A percentile compares a stretch with the other conserved stretches of the same genome.
Evolutionary conservation across 2,113 vertebrate species (phyloP).

Genomic region (Nyctereutes procyonoides): DNA sequence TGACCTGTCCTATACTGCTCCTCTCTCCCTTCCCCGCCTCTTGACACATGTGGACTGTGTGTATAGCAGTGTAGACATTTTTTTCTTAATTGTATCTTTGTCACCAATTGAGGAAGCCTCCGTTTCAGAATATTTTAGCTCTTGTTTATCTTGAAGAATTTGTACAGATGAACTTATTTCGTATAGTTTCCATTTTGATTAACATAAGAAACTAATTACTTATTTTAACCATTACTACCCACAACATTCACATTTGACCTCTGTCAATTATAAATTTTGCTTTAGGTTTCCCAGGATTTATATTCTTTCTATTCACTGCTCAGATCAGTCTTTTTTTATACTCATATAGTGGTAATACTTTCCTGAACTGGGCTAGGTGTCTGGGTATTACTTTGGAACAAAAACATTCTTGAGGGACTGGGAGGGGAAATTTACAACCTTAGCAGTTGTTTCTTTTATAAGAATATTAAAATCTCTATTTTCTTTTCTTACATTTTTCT

Average conservation of each 20-base stretch:
- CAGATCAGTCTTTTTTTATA: neutral
- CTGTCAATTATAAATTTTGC: neutral
- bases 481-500: neutral
- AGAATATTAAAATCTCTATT: neutral
- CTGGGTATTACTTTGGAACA: neutral
- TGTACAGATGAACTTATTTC: neutral
- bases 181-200: slow-evolving; percentile 49
- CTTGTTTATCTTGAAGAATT: neutral
- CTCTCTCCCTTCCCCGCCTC: neutral
- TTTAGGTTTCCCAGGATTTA: neutral
- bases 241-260: neutral
- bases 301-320: neutral
- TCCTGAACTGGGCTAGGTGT: neutral
- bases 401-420: neutral
- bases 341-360: neutral
- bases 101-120: neutral
- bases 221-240: neutral
- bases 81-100: neutral
- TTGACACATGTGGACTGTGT: neutral
- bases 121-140: neutral
- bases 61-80: neutral
- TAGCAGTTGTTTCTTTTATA: neutral
- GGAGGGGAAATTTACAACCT: neutral
- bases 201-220: neutral
- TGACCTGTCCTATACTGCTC: neutral